Evolutionary conservation across 1,140 invertebrate species (phyloP).

Genomic region (Pachyrhynchus sulphureomaculatus): DNA sequence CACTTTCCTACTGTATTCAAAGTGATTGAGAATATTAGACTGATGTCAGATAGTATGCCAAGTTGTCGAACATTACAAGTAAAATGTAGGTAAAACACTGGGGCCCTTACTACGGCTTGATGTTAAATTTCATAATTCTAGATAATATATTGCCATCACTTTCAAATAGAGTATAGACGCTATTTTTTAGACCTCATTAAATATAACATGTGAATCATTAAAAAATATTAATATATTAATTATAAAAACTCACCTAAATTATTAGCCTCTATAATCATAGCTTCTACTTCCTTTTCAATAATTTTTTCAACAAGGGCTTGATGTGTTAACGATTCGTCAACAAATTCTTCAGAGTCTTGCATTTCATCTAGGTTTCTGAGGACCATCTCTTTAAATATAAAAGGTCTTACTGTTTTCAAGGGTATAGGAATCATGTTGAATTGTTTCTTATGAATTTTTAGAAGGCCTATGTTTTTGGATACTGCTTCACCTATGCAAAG

Average conservation of each 20-base stretch:
- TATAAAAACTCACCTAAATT: constrained; percentile 31
- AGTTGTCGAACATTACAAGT: no score
- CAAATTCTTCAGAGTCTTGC: constrained; percentile 10
- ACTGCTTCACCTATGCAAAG: constrained; percentile 83
- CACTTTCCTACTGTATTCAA: no score
- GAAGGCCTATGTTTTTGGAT: constrained; percentile 80
- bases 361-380: constrained; percentile 27
- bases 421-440: constrained; percentile 74
- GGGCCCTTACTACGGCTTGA: no score
- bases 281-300: constrained; percentile 56
- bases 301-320: constrained; percentile 49
- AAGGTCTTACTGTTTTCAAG: constrained; percentile 85
- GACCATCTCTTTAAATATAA: constrained; percentile 64
- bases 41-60: no score
- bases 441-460: constrained; percentile 69
- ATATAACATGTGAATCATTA: no score
- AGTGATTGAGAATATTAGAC: no score
- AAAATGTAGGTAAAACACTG: no score
- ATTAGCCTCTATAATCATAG: constrained; percentile 56
- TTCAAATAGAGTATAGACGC: no score
- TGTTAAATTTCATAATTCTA: no score
- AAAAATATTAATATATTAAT: no score
- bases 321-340: constrained; percentile 7
- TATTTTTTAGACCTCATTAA: no score
- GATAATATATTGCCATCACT: no score